Percentiles rank a stretch among this genome's conserved stretches.
Evolutionary conservation across 1,140 invertebrate genomes (phyloP).

Genomic region (Drosophila micromelanica): DNA sequence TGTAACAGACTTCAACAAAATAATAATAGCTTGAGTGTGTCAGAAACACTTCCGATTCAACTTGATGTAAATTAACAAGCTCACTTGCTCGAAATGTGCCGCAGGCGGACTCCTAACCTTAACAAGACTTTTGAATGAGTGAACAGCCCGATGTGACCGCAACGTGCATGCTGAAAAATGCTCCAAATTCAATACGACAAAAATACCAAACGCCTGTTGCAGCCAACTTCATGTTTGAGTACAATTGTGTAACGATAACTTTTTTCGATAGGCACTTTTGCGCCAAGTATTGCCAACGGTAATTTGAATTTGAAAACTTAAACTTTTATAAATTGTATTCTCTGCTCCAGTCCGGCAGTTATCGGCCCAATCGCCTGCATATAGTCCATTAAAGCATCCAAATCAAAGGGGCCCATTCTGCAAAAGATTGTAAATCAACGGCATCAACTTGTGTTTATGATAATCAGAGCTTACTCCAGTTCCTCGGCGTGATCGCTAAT

Average conservation of each 20-base stretch:
- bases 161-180: not conserved
- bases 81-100: conserved; percentile 66
- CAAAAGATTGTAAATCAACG: not conserved
- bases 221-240: not conserved
- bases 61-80: conserved; percentile 66
- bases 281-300: not conserved
- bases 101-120: conserved; percentile 58
- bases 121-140: conserved; percentile 45
- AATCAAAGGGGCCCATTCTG: conserved; percentile 59
- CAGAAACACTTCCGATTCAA: conserved; percentile 44
- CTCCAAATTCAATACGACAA: not conserved
- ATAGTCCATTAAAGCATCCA: conserved; percentile 78
- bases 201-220: not conserved
- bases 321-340: conserved; percentile 43
- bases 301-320: conserved; percentile 16
- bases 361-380: conserved; percentile 76
- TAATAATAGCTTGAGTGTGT: conserved; percentile 12
- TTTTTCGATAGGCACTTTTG: not conserved
- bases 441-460: not conserved
- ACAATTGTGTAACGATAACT: not conserved
- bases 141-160: conserved; percentile 17
- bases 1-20: conserved; percentile 32
- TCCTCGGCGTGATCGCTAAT: conserved; percentile 65
- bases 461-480: conserved; percentile 42
- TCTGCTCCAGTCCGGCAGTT: conserved; percentile 41